These are phyloP conservation scores for Pica pica DNA, from an alignment of 2,113 vertebrate genomes.

Conservation along the genomic window DNA sequence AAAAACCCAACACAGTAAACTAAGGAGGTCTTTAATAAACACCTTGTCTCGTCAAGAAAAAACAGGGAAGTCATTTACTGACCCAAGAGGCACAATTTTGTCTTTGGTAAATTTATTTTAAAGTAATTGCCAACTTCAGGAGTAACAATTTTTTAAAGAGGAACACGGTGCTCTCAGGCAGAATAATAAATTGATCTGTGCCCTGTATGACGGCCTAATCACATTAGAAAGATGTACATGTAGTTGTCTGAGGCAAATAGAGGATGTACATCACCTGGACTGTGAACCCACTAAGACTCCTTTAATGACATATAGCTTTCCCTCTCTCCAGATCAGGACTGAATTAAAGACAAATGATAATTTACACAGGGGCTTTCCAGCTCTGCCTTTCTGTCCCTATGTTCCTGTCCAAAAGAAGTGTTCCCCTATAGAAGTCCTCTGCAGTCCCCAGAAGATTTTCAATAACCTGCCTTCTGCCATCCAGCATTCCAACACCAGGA, in stretches of 20 bases:
- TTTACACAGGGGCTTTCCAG: not conserved
- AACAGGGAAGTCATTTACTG: conserved; percentile 96
- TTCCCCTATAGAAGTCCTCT: not conserved
- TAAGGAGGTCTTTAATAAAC: conserved; percentile 97
- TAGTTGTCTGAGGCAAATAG: conserved; percentile 39
- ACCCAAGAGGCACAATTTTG: conserved; percentile 96
- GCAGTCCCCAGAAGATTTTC: not conserved
- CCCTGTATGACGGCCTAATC: conserved; percentile 81
- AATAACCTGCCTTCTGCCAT: not conserved
- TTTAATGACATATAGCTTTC: conserved; percentile 21
- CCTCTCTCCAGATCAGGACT: conserved; percentile 33
- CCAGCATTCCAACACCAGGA: not conserved
- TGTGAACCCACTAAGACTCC: conserved; percentile 11
- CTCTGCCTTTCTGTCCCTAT: not conserved
- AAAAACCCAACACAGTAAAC: conserved; percentile 94
- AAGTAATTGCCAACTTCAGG: conserved; percentile 92
- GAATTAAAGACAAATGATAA: conserved; percentile 36
- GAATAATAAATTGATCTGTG: conserved; percentile 84
- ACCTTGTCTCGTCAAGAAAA: conserved; percentile 98
- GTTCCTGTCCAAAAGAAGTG: not conserved
- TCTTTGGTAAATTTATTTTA: conserved; percentile 98
- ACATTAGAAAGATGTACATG: conserved; percentile 78
- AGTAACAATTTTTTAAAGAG: conserved; percentile 92
- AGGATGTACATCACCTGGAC: conserved; percentile 53
- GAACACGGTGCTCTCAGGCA: conserved; percentile 76